These are phyloP conservation scores for Pao palembangensis DNA, from an alignment of 2,113 vertebrate genomes.

Conservation along the genomic window DNA sequence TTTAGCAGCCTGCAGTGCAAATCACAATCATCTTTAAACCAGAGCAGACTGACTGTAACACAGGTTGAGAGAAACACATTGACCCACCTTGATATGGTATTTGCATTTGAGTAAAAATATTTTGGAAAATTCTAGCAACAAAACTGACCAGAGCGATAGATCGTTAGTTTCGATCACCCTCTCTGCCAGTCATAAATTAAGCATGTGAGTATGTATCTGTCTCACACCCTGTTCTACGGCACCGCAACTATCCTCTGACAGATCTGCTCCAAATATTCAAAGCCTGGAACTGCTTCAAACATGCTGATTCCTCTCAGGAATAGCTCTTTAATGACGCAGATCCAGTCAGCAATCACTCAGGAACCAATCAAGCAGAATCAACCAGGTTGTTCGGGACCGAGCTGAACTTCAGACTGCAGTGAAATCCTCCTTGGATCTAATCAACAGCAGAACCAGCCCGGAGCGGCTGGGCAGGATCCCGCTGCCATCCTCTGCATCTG, in stretches of 20 bases:
- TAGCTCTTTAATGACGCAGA: conserved; percentile 21
- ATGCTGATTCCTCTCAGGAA: conserved; percentile 25
- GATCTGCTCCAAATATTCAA: conserved; percentile 14
- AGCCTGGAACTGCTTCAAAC: conserved; percentile 51
- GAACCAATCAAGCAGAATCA: conserved; percentile 55
- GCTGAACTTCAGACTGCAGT: conserved; percentile 21
- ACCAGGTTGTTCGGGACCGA: conserved; percentile 22
- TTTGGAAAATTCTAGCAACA: too few species aligned
- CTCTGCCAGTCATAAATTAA: not conserved
- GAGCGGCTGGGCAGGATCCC: conserved; percentile 31
- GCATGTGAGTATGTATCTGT: not conserved
- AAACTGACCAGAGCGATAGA: too few species aligned
- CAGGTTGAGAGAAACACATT: too few species aligned
- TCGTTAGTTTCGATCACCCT: too few species aligned
- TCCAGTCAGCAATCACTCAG: conserved; percentile 39
- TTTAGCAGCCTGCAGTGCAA: too few species aligned
- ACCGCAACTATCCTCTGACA: conserved; percentile 2
- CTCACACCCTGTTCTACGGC: not conserved
- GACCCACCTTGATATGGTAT: not conserved
- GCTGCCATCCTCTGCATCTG: conserved; percentile 59
- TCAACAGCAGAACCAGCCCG: conserved; percentile 41
- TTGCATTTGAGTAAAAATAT: not conserved
- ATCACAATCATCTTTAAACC: too few species aligned
- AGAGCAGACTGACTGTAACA: too few species aligned
- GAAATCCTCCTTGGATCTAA: conserved; percentile 49